Base-by-base conservation (phyloP, 2,888 invertebrate genomes). In the Monochamus alternatus region DNA sequence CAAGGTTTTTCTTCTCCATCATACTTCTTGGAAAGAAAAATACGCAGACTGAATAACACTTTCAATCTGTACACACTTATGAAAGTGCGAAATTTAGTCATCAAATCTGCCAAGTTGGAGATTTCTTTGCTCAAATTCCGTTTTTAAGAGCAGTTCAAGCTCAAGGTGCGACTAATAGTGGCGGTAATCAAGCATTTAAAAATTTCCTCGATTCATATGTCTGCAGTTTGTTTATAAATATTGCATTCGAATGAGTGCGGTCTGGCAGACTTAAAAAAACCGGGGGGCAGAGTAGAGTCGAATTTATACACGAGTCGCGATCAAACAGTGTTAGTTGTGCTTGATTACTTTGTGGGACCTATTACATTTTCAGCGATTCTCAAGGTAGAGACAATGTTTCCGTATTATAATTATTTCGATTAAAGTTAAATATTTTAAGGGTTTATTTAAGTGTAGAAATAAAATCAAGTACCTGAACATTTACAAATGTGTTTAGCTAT, bases 221-320 rank as follows among this genome's bases (percentile, higher is more conserved):
- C n/a, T 12, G 32, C 30, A 68, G 58, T 58, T 58, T 68, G 68
- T 68, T 68, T 68, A 59, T 68, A 68, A 68, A 68, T 59, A 59
- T 68, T 68, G 67, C 10, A 12, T 67, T 52, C 32, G 38, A 30
- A 5, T n/a, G 55, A 31, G 12, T 8, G n/a, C 32, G 32, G 10
- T 51, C 12, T 14, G 43, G 52, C 32, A 67, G 47, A 51, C 5
- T 14, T 38, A 14, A n/a, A 68, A 68, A 43, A 1, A 10, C 47
- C 63, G 4, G 30, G 62, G 14, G 70, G 70, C 70, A 51, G 31
- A 12, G 31, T 31, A n/a, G 43, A 62, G 22, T 47, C 30, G 43
- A 63, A 71, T 71, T 71, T 71, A 71, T 60, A 71, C 31, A 51
- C 31, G 31, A 7, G 38, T 22, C 47, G 14, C 12, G 38, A 22